These are phyloP conservation scores for Caenorhabditis sp. DNA, from an alignment of 2,888 invertebrate genomes.

Conservation along the genomic window DNA sequence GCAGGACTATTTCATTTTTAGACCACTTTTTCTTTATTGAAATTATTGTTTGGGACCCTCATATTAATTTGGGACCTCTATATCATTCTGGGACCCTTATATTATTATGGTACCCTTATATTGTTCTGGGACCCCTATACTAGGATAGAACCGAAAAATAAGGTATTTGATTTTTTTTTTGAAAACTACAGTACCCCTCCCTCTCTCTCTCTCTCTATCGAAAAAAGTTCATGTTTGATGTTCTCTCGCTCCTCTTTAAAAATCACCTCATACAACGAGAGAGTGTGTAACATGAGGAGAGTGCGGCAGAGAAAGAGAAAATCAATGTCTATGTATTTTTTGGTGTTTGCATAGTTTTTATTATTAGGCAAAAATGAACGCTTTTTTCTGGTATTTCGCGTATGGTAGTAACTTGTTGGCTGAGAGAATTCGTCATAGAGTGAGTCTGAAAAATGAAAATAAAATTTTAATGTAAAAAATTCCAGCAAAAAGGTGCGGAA, in stretches of 20 bases:
- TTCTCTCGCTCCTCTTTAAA: background rate
- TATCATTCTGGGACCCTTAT: no score
- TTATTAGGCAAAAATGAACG: background rate
- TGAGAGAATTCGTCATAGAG: constrained; percentile 63
- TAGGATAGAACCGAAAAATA: no score
- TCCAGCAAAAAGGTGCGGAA: constrained; percentile 64
- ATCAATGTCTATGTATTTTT: background rate
- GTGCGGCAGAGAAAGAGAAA: background rate
- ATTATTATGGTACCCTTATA: no score
- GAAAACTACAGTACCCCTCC: no score
- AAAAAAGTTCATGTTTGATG: background rate
- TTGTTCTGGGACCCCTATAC: no score
- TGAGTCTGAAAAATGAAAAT: constrained; percentile 6
- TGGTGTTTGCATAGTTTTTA: background rate
- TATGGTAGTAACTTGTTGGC: constrained; percentile 64
- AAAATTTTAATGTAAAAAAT: constrained; percentile 1
- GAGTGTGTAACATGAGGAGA: background rate
- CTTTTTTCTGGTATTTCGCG: constrained; percentile 67
- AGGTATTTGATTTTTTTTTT: no score
- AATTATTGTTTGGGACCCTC: no score
- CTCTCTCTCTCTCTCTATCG: no score
- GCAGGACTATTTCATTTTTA: no score
- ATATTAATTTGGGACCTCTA: no score
- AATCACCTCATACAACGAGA: background rate
- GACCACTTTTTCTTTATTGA: no score